Evolutionary conservation across 2,888 invertebrate species (phyloP).

Genomic region (Stegana nigrithorax): DNA sequence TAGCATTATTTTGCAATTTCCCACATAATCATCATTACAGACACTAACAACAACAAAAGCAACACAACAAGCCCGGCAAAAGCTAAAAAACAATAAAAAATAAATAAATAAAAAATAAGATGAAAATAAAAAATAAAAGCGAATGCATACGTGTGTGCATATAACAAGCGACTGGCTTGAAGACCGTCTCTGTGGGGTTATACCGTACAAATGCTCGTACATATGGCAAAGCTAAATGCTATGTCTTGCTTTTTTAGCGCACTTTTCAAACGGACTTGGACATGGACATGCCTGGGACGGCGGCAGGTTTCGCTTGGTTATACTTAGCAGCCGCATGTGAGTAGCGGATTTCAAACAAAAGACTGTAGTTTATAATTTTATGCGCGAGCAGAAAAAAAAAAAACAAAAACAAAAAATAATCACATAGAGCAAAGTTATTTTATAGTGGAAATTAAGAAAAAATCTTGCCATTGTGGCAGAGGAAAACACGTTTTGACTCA

Average conservation of each 20-base stretch:
- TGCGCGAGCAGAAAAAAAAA: conserved; percentile 10
- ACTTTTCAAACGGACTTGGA: neutral
- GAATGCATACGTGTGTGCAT: no score
- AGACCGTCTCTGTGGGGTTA: neutral
- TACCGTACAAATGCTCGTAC: no score
- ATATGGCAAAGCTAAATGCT: no score
- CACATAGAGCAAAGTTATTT: conserved; percentile 12
- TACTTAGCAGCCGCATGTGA: neutral
- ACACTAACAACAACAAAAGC: neutral
- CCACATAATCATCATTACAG: conserved; percentile 49
- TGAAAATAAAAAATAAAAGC: conserved; percentile 14
- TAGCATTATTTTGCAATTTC: conserved; percentile 56
- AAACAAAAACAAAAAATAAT: conserved; percentile 11
- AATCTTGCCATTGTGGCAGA: no score
- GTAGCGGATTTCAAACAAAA: conserved; percentile 6
- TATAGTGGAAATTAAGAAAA: conserved; percentile 56
- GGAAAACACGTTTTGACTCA: no score
- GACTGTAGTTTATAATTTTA: conserved; percentile 25
- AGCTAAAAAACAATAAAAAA: neutral
- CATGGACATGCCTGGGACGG: no score
- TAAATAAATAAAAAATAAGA: neutral
- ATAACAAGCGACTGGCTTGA: no score
- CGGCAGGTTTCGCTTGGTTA: conserved; percentile 36
- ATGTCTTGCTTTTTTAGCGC: no score
- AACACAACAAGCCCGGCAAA: neutral